Evolutionary conservation across 1,140 invertebrate genomes (phyloP).

Genomic region (Parasteatoda tepidariorum): DNA sequence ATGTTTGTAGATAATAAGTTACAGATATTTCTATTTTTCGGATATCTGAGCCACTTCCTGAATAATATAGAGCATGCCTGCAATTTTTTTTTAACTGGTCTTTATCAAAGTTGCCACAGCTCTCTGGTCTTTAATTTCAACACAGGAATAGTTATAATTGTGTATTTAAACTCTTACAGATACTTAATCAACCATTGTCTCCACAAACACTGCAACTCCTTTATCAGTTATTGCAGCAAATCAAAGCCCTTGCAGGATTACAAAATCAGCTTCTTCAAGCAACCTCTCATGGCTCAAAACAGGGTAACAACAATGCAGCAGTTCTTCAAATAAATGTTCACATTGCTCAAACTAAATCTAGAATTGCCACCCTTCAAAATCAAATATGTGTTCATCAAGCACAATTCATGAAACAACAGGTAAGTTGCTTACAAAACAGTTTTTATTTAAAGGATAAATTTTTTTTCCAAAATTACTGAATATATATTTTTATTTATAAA

Average conservation of each 20-base stretch:
- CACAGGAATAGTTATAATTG: too few relatives aligned
- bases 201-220: slow-evolving; percentile 89
- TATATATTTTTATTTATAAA: too few relatives aligned
- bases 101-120: too few relatives aligned
- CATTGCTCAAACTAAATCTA: slow-evolving; percentile 92
- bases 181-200: slow-evolving; percentile 93
- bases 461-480: too few relatives aligned
- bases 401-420: slow-evolving; percentile 79
- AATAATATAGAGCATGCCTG: too few relatives aligned
- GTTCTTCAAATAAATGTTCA: slow-evolving; percentile 78
- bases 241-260: slow-evolving; percentile 76
- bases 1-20: too few relatives aligned
- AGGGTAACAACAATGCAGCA: slow-evolving; percentile 28
- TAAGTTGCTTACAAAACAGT: background rate
- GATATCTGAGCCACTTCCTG: too few relatives aligned
- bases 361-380: slow-evolving; percentile 90
- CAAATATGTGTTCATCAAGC: slow-evolving; percentile 94
- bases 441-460: too few relatives aligned
- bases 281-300: slow-evolving; percentile 59
- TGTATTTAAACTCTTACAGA: slow-evolving; percentile 72
- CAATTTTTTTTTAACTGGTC: too few relatives aligned
- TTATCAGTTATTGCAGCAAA: slow-evolving; percentile 84
- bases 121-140: too few relatives aligned
- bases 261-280: slow-evolving; percentile 70
- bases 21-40: too few relatives aligned